Base-by-base conservation (phyloP, 2,113 vertebrate species). In the Cisticola juncidis region DNA sequence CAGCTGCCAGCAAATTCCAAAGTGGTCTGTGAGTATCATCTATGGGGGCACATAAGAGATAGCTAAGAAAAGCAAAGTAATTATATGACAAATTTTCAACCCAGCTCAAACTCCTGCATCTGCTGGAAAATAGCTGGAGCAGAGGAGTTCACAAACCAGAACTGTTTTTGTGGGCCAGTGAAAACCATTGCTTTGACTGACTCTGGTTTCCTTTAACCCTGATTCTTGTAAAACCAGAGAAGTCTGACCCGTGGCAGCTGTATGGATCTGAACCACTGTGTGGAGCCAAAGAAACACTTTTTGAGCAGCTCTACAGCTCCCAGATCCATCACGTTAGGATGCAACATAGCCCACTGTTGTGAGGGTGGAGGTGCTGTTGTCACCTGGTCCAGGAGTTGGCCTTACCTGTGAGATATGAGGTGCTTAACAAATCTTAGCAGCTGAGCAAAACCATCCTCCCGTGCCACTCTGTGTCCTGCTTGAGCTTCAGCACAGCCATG, bases 321-420 rank as follows among this genome's bases (percentile, higher is more conserved):
- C 2, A 4, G 29, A 47, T 38, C 60, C 7, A 1, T 42, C 44
- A 6, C 0, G 0, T 38, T 9, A n/a, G 36, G 76, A 20, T 53
- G 42, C 14, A 29, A 25, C 44, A 14, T 0, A 3, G 44, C 19
- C 48, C 1, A 0, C 19, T 20, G 23, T 62, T 85, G 24, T 40
- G 44, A 9, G 25, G 23, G 18, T 9, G 17, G 38, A 48, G 14
- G 7, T 48, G 42, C 33, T 58, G 15, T 12, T 50, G 14, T 42
- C 16, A 64, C 36, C 54, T 12, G 26, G 6, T 12, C 76, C 78
- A 47, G 44, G 16, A 54, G 28, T 45, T 11, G 61, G 51, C 57
- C 53, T 85, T 50, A 23, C 33, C 33, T 60, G 47, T 1, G 4
- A 56, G 11, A 36, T 31, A 53, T 78, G 57, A 16, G 24, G 29